Evolutionary conservation across 1,140 invertebrate genomes (phyloP), one percentile per base, ranked within the genome.

Genomic region (Dreissena polymorpha): DNA sequence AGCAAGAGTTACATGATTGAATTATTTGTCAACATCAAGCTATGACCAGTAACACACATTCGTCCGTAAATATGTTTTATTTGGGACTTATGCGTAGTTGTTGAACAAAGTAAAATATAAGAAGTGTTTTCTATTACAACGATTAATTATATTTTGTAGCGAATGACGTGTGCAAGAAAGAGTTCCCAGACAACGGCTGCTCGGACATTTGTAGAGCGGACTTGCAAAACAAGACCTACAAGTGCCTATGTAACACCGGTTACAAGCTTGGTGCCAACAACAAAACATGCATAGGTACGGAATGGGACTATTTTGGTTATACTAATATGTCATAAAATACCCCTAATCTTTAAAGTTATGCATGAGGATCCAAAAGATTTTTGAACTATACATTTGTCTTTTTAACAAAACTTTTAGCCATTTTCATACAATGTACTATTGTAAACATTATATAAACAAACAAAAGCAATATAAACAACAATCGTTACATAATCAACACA

Each of bases 231-330:
- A 27, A 27, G 21, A 27, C 21, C 7, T 55, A 55, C 72, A 13
- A 6, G 21, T 74, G 72, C 39, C 57, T 49, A 18, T 74, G 72
- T 39, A 60, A 57, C 13, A 12, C 25, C 1, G 72, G 72, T 6
- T 60, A 27, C 29, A 60, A 74, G 57, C 23, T 74, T n/a, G 51
- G 16, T 27, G 60, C 53, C 14, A 51, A 74, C 29, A 18, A 57
- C 10, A 74, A 57, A 74, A 74, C 72, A 53, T 74, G 72, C 55
- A 60, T 27, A 74, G 72, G 72, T 74, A 63, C 10, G 53, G 25
- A 74, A 25, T 60, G 14, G 16, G 13, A 18, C 3, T 12, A 39
- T 6, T 1, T 39, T 13, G 21, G 29, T 18, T 1, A 39, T 27
- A 25, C 29, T 7, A 21, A 7, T 39, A 25, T 23, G 14, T n/a